Base-by-base conservation (phyloP, 2,797 vertebrate genomes). In the Tragelaphus oryx region DNA sequence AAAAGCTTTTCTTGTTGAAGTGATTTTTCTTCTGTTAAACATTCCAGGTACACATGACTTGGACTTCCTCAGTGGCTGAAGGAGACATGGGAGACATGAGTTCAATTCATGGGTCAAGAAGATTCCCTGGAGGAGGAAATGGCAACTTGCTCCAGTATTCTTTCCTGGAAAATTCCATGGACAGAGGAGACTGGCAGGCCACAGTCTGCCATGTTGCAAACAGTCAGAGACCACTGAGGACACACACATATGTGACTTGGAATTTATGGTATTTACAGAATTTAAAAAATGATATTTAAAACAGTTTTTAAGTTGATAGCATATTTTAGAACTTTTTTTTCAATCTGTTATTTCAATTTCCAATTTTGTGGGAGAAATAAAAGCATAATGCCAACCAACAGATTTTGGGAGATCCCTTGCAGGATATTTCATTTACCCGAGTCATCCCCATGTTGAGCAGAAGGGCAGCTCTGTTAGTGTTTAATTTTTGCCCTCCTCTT, bases 231-330 rank as follows among this genome's bases (percentile, higher is more conserved):
- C 68, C 44, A 26, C 22, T 74, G 22, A 74, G 37, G 24, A 74
- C 68, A 44, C 37, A 71, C 9, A 24, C 11, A 14, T 54, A 52
- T 89, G 10, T 89, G 2, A 91, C 16, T 92, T 59, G 55, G 28
- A 86, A 0, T 88, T 37, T 62, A 78, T 16, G 11, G 9, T 52
- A 88, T 6, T 50, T 44, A 54, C 48, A 59, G 4, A 91, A 94
- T 89, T 82, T 79, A 1, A 60, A 93, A 91, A 91, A 91, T 2
- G 17, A 71, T 86, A 79, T 44, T 94, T 94, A 65, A 94, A 93
- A 94, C 3, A 62, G 1, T 2, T 84, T 85, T 71, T 62, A 93
- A 55, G 3, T 76, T 84, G 14, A 82, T 84, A 80, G 14, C 83
- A 7, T 44, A 4, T 37, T 60, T n/a, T 86, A 79, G 26, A 20